Conservation (phyloP, 2,888 invertebrate species). For the Dermolepida albohirtum region DNA sequence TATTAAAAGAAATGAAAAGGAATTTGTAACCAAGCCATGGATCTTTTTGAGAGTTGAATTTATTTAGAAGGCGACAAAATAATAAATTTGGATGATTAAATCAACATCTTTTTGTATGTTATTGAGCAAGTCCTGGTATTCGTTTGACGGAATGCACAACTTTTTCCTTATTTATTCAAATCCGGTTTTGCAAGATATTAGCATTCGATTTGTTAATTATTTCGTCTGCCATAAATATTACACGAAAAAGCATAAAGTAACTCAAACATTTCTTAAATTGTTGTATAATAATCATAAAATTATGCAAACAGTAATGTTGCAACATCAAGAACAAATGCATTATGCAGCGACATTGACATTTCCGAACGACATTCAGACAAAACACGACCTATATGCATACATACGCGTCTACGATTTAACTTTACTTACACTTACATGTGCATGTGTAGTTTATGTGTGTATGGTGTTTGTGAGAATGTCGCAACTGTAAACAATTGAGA, state of each 20-base stretch:
- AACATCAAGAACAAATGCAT: conserved; percentile 10
- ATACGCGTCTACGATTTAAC: conserved; percentile 10
- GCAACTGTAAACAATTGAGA: conserved; percentile 48
- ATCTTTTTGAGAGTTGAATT: no score
- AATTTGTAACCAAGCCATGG: no score
- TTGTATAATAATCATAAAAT: conserved; percentile 16
- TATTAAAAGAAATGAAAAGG: no score
- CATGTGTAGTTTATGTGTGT: conserved; percentile 9
- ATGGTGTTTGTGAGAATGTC: conserved; percentile 33
- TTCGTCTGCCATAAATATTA: no score
- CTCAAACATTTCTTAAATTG: neutral
- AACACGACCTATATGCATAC: conserved; percentile 11
- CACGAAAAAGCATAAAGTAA: neutral
- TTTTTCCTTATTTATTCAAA: no score
- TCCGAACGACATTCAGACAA: conserved; percentile 25
- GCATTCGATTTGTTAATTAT: no score
- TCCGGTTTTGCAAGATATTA: no score
- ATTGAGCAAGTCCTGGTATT: no score
- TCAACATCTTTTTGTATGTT: no score
- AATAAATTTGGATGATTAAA: no score
- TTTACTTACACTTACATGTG: conserved; percentile 6
- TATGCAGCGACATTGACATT: conserved; percentile 24
- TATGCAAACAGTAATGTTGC: conserved; percentile 6
- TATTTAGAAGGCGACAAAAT: no score
- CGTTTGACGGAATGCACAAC: no score